Evolutionary conservation across 2,113 vertebrate genomes (phyloP).

Genomic region (Brevimyrus niger): DNA sequence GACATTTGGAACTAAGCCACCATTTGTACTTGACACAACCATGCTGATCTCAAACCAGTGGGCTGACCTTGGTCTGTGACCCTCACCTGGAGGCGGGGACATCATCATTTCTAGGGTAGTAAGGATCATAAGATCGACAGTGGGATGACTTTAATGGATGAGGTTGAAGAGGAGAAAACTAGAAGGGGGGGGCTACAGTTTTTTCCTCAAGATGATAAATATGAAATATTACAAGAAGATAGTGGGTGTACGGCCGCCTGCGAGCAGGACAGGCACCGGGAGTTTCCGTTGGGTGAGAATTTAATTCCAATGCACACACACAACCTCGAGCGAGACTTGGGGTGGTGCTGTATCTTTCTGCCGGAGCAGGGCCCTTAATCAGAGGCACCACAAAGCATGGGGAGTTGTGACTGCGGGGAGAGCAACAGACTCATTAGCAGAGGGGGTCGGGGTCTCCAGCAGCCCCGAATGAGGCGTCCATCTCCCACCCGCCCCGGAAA

Average conservation of each 20-base stretch:
- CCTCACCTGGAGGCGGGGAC: neutral
- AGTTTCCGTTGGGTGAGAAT: neutral
- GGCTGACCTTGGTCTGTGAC: neutral
- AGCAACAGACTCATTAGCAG: neutral
- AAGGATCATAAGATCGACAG: neutral
- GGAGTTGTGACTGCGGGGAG: neutral
- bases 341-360: neutral
- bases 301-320: conserved; percentile 20
- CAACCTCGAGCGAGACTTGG: conserved; percentile 14
- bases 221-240: neutral
- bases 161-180: neutral
- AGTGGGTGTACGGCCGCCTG: neutral
- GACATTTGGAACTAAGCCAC: neutral
- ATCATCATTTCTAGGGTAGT: neutral
- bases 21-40: neutral
- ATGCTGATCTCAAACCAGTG: neutral
- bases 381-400: neutral
- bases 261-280: neutral
- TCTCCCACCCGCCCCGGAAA: neutral
- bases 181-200: neutral
- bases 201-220: neutral
- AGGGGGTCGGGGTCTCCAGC: neutral
- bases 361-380: conserved; percentile 13
- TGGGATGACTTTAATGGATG: neutral
- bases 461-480: neutral